phyloP scores from a whole-genome alignment of 2,797 vertebrate species.

The Apogon hyalosoma region DNA sequence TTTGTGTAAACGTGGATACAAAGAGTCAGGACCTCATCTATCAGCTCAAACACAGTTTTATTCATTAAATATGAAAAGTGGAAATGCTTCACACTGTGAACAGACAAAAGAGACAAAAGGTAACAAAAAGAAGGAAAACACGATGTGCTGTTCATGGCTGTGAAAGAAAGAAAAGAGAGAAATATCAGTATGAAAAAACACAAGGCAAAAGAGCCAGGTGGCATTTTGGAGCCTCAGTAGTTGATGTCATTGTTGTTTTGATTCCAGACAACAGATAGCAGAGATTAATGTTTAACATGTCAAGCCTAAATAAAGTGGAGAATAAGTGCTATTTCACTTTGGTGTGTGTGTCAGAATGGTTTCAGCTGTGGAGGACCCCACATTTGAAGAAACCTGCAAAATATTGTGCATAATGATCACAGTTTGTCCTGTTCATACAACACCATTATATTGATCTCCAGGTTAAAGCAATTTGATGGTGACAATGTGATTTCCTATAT shows the following conservation, averaged over 20 bases:
- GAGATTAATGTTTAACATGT: neutral
- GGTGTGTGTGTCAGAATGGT: conserved; percentile 6
- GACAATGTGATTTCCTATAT: conserved; percentile 9
- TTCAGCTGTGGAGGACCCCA: conserved; percentile 10
- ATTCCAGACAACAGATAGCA: conserved; percentile 1
- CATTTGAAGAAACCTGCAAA: conserved; percentile 22
- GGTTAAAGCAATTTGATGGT: neutral
- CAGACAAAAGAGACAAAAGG: conserved; percentile 53
- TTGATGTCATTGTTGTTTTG: conserved; percentile 19
- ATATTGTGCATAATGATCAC: conserved; percentile 5
- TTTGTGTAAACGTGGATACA: conserved; percentile 40
- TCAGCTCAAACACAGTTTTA: conserved; percentile 76
- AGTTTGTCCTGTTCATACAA: conserved; percentile 3
- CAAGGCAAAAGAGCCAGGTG: conserved; percentile 17
- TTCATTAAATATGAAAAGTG: conserved; percentile 82
- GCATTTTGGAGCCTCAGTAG: conserved; percentile 19
- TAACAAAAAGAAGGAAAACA: conserved; percentile 52
- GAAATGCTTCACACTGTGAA: conserved; percentile 63
- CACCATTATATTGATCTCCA: neutral
- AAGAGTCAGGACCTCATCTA: conserved; percentile 57
- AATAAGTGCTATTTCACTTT: conserved; percentile 13
- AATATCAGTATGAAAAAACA: conserved; percentile 21
- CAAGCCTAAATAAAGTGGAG: conserved; percentile 8
- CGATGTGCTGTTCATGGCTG: conserved; percentile 44
- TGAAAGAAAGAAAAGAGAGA: conserved; percentile 34